Base-by-base conservation (phyloP, 2,113 vertebrate species). In the Colistium nudipinnis region DNA sequence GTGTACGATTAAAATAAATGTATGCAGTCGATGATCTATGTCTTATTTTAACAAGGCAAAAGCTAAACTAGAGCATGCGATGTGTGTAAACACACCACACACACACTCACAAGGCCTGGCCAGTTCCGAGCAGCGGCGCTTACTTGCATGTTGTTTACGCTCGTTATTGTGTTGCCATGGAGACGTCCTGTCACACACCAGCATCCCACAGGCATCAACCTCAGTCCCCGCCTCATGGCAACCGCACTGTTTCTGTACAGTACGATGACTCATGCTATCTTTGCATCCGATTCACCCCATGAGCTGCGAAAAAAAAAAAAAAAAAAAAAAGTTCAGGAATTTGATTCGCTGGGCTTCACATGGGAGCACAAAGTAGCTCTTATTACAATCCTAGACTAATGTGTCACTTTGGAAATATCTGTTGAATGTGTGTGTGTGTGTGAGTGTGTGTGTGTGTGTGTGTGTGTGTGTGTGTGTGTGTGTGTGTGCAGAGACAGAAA, bases 101-200 rank as follows among this genome's bases (percentile, higher is more conserved):
- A 27, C 36, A 70, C 28, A 20, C 39, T 22, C 36, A 70, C 28
- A 20, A 43, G 22, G 52, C 55, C 52, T 17, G 13, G 44, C 31
- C 3, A 0, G 16, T 7, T 9, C 30, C 30, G 22, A 54, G 45
- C 43, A 13, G 1, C 1, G 7, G 3, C 49, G 59, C 33, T 48
- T 14, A 43, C 51, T 48, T 44, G 22, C n/a, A 2, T 17, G 57
- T 47, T 75, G 78, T 76, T 81, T 51, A 67, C 25, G 59, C 27
- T 65, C 35, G 30, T 45, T 70, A 62, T 75, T 76, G 52, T 47
- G 84, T 87, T 89, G 84, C 84, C 41, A 87, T 85, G 82, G 84
- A 52, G 70, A 61, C 61, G n/a, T 48, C 16, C 54, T 39, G 70
- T 60, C 66, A 77, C 62, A 52, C 62, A 44, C 57, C 43, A 25